A percentile compares a stretch with the other conserved stretches of the same genome.
Evolutionary conservation across 2,113 vertebrate genomes (phyloP).

Genomic region (Melanocharis versteri): DNA sequence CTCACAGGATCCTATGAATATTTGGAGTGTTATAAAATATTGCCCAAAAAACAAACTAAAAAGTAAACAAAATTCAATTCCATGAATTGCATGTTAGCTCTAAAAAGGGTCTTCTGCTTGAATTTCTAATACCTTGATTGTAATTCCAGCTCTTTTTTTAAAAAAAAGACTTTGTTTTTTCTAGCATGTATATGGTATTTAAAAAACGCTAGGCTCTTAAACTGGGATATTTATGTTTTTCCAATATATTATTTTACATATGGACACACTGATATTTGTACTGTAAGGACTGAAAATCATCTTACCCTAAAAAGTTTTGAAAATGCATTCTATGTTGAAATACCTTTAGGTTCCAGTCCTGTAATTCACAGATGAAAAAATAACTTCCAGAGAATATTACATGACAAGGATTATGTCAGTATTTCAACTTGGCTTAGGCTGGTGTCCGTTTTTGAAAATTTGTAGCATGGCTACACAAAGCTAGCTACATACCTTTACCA

Average conservation of each 20-base stretch:
- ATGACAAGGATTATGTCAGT: background rate
- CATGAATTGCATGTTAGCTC: background rate
- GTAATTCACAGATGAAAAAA: background rate
- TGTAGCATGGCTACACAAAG: background rate
- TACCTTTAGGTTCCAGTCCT: background rate
- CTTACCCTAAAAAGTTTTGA: background rate
- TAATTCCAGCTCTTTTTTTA: background rate
- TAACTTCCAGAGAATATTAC: background rate
- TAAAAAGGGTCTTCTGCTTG: background rate
- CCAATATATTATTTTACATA: background rate
- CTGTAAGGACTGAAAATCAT: background rate
- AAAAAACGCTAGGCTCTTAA: background rate
- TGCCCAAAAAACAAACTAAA: background rate
- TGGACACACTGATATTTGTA: background rate
- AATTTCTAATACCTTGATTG: background rate
- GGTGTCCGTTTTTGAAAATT: background rate
- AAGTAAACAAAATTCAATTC: background rate
- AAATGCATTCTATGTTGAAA: background rate
- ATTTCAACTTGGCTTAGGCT: background rate
- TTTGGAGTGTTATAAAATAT: background rate
- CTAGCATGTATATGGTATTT: background rate
- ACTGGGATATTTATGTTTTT: background rate
- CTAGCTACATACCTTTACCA: constrained; percentile 57
- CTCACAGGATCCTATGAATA: background rate
- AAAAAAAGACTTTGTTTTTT: background rate